Evolutionary conservation across 2,888 invertebrate species (phyloP), one percentile per base, ranked within the genome.

Genomic region (Aelia acuminata): DNA sequence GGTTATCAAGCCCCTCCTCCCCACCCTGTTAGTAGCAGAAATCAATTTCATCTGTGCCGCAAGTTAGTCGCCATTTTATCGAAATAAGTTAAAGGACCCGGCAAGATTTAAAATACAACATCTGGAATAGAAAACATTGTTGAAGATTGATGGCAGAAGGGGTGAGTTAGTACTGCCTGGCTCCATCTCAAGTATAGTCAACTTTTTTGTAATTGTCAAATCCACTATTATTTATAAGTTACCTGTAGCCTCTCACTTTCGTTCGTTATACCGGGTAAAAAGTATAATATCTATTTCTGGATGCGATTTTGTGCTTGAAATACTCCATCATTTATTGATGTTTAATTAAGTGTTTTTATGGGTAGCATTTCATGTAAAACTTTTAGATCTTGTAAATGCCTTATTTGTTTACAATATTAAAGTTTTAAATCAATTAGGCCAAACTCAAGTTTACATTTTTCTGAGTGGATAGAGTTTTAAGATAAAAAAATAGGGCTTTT

Each of bases 61-160:
- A 5, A 3, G 39, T 47, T n/a, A 1, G 43, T 47, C 80, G 80
- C 80, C 80, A 80, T 80, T 80, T 80, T 80, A 22, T 80, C 39
- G 80, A 80, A n/a, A 80, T 80, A 39, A 80, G n/a, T n/a, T 22
- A 43, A 80, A 80, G 35, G 43, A 13, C 43, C 80, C 80, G 80
- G 80, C 80, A 13, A 80, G 31, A 43, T 43, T n/a, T 43, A 3
- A 35, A 70, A 8, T 5, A 70, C 5, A 80, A 43, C 43, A 43
- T n/a, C 43, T 80, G 43, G n/a, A 80, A 43, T n/a, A 11, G 43
- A n/a, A 43, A 47, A 47, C 43, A 80, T 80, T 43, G 31, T 80
- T 13, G 22, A 80, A 22, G 43, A 80, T 80, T 80, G 80, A 80
- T 80, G 80, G 80, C 80, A 39, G 80, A 80, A 80, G 80, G 43